These are phyloP conservation scores for Suillia variegata DNA, from an alignment of 2,888 invertebrate species.

Conservation along the genomic window DNA sequence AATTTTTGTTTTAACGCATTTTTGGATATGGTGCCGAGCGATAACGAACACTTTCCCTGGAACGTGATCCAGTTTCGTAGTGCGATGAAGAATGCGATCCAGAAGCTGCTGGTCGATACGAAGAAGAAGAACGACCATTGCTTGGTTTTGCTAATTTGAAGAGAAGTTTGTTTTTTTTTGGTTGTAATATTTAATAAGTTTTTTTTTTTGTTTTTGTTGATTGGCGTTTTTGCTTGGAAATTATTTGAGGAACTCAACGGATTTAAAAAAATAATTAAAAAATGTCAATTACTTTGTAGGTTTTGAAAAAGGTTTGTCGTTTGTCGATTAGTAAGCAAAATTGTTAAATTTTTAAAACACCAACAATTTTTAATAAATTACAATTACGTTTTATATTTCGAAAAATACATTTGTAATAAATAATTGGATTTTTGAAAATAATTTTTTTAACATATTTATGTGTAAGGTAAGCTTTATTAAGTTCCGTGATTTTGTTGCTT, in stretches of 20 bases:
- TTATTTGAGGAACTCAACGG: background rate
- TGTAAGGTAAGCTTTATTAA: no score
- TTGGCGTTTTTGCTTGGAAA: slow-evolving; percentile 29
- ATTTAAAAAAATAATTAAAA: background rate
- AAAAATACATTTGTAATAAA: no score
- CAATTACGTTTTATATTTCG: no score
- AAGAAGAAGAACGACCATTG: slow-evolving; percentile 60
- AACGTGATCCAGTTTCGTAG: slow-evolving; percentile 59
- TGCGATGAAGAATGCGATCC: slow-evolving; percentile 60
- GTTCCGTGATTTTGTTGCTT: no score
- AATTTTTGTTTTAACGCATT: slow-evolving; percentile 49
- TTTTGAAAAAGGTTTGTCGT: background rate
- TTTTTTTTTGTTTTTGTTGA: slow-evolving; percentile 35
- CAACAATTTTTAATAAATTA: no score
- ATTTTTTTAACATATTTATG: no score
- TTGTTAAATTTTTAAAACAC: no score
- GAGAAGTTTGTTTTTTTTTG: slow-evolving; percentile 46
- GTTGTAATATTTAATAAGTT: slow-evolving; percentile 28
- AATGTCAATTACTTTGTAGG: background rate
- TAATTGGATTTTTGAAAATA: no score
- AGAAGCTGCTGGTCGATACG: slow-evolving; percentile 59
- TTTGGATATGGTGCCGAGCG: slow-evolving; percentile 60
- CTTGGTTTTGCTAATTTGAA: slow-evolving; percentile 60
- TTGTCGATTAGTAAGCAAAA: no score
- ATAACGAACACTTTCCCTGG: slow-evolving; percentile 60